These are phyloP conservation scores for Callithrix jacchus DNA, from an alignment of 2,113 vertebrate species.

Conservation along the genomic window DNA sequence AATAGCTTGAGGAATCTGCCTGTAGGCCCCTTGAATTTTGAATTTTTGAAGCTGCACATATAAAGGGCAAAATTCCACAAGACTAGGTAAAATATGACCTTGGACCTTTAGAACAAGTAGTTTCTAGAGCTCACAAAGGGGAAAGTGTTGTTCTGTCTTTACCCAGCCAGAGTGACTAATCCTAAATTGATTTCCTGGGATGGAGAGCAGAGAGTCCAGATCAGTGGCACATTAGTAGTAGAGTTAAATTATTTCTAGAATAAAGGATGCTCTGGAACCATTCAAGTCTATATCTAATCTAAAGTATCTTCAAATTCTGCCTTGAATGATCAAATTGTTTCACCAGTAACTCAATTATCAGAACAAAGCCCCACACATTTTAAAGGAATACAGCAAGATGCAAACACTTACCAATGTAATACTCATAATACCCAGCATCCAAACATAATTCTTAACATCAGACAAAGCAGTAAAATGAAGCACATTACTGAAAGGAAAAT, in stretches of 20 bases:
- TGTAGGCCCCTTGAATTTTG: not conserved
- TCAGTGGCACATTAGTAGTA: not conserved
- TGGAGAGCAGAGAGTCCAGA: not conserved
- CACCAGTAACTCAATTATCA: not conserved
- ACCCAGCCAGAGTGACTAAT: not conserved
- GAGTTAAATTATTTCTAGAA: not conserved
- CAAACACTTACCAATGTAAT: not conserved
- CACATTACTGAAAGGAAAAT: not conserved
- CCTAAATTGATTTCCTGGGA: not conserved
- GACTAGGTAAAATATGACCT: not conserved
- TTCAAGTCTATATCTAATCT: no score
- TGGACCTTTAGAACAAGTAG: not conserved
- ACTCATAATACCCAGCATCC: not conserved
- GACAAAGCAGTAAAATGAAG: not conserved
- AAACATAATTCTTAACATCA: not conserved
- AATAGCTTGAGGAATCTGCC: not conserved
- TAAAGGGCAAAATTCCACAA: not conserved
- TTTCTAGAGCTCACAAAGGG: not conserved
- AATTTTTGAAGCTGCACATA: not conserved
- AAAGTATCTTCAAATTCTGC: not conserved
- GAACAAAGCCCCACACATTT: not conserved
- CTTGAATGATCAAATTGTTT: not conserved
- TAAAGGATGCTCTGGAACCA: not conserved
- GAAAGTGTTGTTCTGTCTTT: not conserved
- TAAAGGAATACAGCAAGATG: not conserved